Evolutionary conservation across 2,888 invertebrate genomes (phyloP), one percentile per base, ranked within the genome.

Genomic region (Heliconius ismenius): DNA sequence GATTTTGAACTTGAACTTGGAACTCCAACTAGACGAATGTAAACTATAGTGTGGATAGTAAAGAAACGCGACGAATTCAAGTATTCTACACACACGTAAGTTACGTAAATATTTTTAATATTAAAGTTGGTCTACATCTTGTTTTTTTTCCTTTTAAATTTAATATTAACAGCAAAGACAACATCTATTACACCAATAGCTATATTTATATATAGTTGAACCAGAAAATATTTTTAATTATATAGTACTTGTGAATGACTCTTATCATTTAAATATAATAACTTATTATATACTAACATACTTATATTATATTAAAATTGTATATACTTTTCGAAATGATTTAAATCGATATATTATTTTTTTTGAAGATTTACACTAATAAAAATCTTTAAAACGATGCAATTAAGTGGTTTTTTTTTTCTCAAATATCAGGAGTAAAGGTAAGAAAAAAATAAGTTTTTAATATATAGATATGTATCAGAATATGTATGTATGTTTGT

Each of bases 91-190:
- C 43, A 75, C 69, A 75, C 24, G 24, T 75, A 70, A 70, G 36
- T 72, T 75, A 78, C 54, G 78, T 81, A 81, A 78, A 79, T 77
- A 80, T 75, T 78, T 81, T 79, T 81, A 78, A 81, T 75, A 65
- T 75, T 75, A 78, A 78, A 80, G 86, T 88, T 89, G 88, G 87
- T 88, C 87, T 88, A 90, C 85, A 83, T 82, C 85, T 84, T 58
- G 54, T 58, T 70, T 67, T 67, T 67, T 67, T 80, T 83, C 18
- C 49, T n/a, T 74, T 79, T 83, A 81, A 80, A 75, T 84, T 82
- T 88, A 86, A 83, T 84, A 80, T 87, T 83, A 86, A 91, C 91
- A 91, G 85, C 89, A 88, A 90, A 85, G 85, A 92, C 91, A 89
- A 92, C 92, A 92, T 81, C 89, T 85, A 91, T 84, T 86, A 86